Base-by-base conservation (phyloP, 2,888 invertebrate genomes). In the Cabera pusaria region DNA sequence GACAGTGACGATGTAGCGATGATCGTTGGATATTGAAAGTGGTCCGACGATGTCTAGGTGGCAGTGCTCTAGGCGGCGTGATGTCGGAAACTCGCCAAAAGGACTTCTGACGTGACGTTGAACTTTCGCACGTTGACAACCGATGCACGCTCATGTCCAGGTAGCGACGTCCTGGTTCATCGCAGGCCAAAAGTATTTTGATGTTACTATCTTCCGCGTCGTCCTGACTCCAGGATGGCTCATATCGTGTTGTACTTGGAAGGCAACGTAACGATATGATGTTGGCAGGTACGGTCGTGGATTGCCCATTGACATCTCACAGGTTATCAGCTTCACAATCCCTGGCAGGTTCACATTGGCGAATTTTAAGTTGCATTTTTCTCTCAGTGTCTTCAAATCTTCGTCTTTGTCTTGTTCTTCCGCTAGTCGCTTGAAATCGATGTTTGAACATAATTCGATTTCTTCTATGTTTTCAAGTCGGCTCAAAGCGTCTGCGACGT, bases 401-500 rank as follows among this genome's bases (percentile, higher is more conserved):
- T 6, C 6, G 53, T 34, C 23, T 57, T 52, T 1, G 8, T 1
- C 21, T 60, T 56, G 5, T 6, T 14, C 1, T 27, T 21, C 7
- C 55, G 56, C 2, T 36, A 28, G 4, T 5, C 14, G 4, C 2
- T 12, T 5, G n/a, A 3, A 4, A 52, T 37, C 9, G 9, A 29
- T 43, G 2, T 49, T 3, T 6, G 47, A 26, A 3, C 2, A 1
- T 5, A 14, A 6, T 3, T 4, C 2, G 2, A 59, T 16, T 11
- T 31, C 47, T 3, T 60, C 52, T 3, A 67, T 34, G n/a, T n/a
- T n/a, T n/a, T n/a, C n/a, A n/a, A n/a, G n/a, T 1, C 71, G 44
- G 2, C 60, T 70, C 3, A 74, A 39, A 0, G 64, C 39, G 37
- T 77, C 77, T 0, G 73, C 73, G 0, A 67, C 64, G 0, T 56